Evolutionary conservation across 2,888 invertebrate species (phyloP), one percentile per base, ranked within the genome.

Genomic region (Stomorhina lunata): DNA sequence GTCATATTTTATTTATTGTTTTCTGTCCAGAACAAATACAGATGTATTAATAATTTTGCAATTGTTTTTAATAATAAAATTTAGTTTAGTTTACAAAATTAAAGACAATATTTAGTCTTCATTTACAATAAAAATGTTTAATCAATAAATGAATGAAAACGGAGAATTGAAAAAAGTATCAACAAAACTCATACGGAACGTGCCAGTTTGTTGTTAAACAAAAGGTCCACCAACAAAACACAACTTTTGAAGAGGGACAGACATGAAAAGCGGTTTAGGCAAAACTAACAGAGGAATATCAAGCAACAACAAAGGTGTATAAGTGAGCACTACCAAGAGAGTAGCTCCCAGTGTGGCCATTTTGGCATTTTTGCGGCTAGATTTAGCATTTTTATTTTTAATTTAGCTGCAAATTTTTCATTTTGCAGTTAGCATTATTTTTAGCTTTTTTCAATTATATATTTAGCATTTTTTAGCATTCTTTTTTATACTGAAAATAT

Each of bases 311-410:
- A 53, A 32, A 25, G 32, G 17, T 57, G 63, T 82, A 82, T 82
- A 82, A 82, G 79, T 79, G 75, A 71, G 59, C 34, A 66, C 22
- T 17, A 25, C 50, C 43, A 66, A 76, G 69, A 71, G 79, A 73
- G 48, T n/a, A 20, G 34, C n/a, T n/a, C n/a, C n/a, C n/a, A n/a
- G n/a, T n/a, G n/a, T n/a, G n/a, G n/a, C n/a, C n/a, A n/a, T n/a
- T n/a, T n/a, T n/a, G n/a, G n/a, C n/a, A n/a, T n/a, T n/a, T n/a
- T n/a, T n/a, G n/a, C n/a, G n/a, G n/a, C n/a, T n/a, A n/a, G n/a
- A n/a, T n/a, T n/a, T n/a, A n/a, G n/a, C n/a, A n/a, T n/a, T n/a
- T n/a, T n/a, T n/a, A n/a, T n/a, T n/a, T n/a, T n/a, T n/a, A n/a
- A n/a, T n/a, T n/a, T n/a, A n/a, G n/a, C n/a, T n/a, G n/a, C n/a